Percentiles rank a stretch among this genome's conserved stretches.
phyloP scores from a whole-genome alignment of 2,797 vertebrate genomes.

The Holocentrus rufus region DNA sequence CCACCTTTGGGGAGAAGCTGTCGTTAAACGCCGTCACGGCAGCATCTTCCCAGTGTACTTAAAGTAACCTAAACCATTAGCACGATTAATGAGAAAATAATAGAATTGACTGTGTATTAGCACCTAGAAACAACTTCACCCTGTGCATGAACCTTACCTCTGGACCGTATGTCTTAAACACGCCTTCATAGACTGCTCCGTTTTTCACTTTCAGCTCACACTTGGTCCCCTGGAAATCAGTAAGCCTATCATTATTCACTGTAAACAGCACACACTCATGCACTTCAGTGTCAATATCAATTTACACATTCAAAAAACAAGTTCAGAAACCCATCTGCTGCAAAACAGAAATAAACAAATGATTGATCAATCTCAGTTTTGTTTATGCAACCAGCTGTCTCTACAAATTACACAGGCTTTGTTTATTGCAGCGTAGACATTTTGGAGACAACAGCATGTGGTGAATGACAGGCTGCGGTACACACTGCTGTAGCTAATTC shows the following conservation, averaged over 20 bases:
- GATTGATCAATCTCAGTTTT: conserved; percentile 65
- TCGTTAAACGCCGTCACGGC: conserved; percentile 31
- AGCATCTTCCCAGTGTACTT: conserved; percentile 31
- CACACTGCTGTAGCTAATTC: conserved; percentile 48
- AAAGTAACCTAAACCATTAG: conserved; percentile 33
- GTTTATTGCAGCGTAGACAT: conserved; percentile 70
- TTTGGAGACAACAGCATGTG: conserved; percentile 64
- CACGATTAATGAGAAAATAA: conserved; percentile 19
- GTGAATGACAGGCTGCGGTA: conserved; percentile 55
- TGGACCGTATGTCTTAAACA: conserved; percentile 99
- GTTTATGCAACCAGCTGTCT: conserved; percentile 70
- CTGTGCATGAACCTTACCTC: conserved; percentile 84
- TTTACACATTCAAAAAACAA: conserved; percentile 55
- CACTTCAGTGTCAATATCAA: conserved; percentile 41
- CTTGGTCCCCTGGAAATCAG: conserved; percentile 90
- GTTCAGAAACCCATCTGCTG: conserved; percentile 61
- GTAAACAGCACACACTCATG: conserved; percentile 21
- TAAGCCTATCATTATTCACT: conserved; percentile 42
- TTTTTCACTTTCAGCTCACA: conserved; percentile 99
- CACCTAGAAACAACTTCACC: conserved; percentile 10
- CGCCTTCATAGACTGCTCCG: conserved; percentile 95
- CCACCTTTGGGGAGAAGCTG: conserved; percentile 51
- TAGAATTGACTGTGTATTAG: conserved; percentile 21
- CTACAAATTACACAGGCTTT: conserved; percentile 64
- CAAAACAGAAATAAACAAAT: conserved; percentile 55